Conservation (phyloP, 2,888 invertebrate species). For the Yponomeuta plumbellus region DNA sequence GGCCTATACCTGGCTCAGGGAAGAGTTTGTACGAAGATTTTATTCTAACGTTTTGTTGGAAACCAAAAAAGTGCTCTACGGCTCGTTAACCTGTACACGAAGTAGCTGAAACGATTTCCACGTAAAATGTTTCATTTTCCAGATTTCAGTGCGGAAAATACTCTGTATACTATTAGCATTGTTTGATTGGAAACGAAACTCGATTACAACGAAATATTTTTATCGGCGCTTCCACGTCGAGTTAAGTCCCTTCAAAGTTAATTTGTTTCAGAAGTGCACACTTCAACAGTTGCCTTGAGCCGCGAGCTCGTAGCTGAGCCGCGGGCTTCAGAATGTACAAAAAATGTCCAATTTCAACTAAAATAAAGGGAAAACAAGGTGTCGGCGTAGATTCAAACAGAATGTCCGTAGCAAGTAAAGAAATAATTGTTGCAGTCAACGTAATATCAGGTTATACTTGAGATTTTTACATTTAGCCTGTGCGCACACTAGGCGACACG, state of each 20-base stretch:
- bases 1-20: too few relatives aligned
- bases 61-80: too few relatives aligned
- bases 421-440: too few relatives aligned
- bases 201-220: not conserved
- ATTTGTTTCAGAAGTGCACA: not conserved
- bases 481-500: too few relatives aligned
- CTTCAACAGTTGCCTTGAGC: not conserved
- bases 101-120: too few relatives aligned
- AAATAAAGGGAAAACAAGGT: not conserved
- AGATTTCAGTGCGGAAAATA: too few relatives aligned
- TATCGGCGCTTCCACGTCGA: not conserved
- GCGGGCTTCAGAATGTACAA: not conserved
- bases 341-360: not conserved
- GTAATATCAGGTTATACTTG: too few relatives aligned
- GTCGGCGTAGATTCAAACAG: not conserved
- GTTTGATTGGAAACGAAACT: not conserved
- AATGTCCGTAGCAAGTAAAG: not conserved
- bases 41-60: too few relatives aligned
- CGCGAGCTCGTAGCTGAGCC: not conserved
- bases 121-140: too few relatives aligned
- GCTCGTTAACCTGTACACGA: too few relatives aligned
- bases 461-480: too few relatives aligned
- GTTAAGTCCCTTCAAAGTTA: not conserved
- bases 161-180: not conserved
- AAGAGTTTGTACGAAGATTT: too few relatives aligned